Evolutionary conservation across 2,888 invertebrate species (phyloP), one percentile per base, ranked within the genome.

Genomic region (Prosopocoilus inquinatus): DNA sequence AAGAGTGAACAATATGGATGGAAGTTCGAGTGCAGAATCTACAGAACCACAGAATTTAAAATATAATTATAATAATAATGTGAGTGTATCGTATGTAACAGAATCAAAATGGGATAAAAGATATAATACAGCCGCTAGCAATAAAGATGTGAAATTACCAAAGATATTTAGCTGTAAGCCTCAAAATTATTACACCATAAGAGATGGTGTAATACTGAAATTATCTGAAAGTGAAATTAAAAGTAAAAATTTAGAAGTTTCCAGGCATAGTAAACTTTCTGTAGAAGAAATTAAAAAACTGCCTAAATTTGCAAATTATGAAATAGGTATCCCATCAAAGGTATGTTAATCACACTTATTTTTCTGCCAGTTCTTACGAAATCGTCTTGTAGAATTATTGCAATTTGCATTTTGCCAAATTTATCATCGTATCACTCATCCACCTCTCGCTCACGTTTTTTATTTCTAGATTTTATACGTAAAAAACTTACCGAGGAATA

Each of bases 281-380:
- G 53, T 81, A 16, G 81, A 81, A 66, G 80, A 83, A 64, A 82
- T 84, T 20, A 80, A 70, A 69, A 78, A 78, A 58, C 78, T 82
- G 61, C 80, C 81, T 1, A 75, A 79, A 62, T 84, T 83, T 64
- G 74, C 78, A 62, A 78, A 82, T 61, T 84, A 83, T 69, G 72
- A 79, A 34, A 76, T 79, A 50, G 84, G 83, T 13, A 66, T 70
- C 60, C 82, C 82, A 49, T 80, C 81, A 1, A 82, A 80, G 74
- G 82, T 82, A 57, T 45, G 36, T 33, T 15, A 9, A 39, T 11
- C 9, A n/a, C 11, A 41, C 1, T 41, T 43, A 39, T 45, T 41
- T 3, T 36, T 11, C 16, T 16, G 11, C 16, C n/a, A n/a, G n/a
- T n/a, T n/a, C n/a, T n/a, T n/a, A n/a, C n/a, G n/a, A n/a, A n/a